These are phyloP conservation scores for Cephus nigrinus DNA, from an alignment of 2,888 invertebrate species.

Conservation along the genomic window DNA sequence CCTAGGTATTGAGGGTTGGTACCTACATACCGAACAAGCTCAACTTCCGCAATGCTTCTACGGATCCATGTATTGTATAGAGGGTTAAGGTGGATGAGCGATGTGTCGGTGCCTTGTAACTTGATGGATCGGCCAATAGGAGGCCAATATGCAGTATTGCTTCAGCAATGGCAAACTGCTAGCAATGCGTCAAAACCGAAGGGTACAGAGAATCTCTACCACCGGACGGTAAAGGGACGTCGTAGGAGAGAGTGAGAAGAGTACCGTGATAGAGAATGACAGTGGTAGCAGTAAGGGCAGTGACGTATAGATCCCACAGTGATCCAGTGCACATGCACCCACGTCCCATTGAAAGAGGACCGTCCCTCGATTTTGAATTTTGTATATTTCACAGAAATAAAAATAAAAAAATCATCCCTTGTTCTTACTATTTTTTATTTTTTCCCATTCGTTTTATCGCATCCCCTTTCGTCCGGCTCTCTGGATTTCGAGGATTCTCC, in stretches of 20 bases:
- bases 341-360: not conserved
- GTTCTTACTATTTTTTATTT: not conserved
- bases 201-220: not conserved
- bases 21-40: not conserved
- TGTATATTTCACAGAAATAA: too few species aligned
- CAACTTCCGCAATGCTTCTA: not conserved
- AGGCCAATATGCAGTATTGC: slow-evolving; percentile 57
- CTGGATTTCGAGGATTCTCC: too few species aligned
- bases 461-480: not conserved
- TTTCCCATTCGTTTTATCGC: not conserved
- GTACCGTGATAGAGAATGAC: not conserved
- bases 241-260: not conserved
- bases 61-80: slow-evolving; percentile 19
- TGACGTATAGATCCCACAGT: not conserved
- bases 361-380: not conserved
- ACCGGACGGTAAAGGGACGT: not conserved
- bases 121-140: slow-evolving; percentile 59
- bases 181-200: slow-evolving; percentile 51
- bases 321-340: not conserved
- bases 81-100: slow-evolving; percentile 57
- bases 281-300: not conserved
- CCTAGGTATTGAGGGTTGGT: not conserved
- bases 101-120: slow-evolving; percentile 51
- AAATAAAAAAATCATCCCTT: too few species aligned
- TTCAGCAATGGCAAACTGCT: slow-evolving; percentile 52